phyloP scores from a whole-genome alignment of 2,888 invertebrate genomes.

The Tinea pellionella region DNA sequence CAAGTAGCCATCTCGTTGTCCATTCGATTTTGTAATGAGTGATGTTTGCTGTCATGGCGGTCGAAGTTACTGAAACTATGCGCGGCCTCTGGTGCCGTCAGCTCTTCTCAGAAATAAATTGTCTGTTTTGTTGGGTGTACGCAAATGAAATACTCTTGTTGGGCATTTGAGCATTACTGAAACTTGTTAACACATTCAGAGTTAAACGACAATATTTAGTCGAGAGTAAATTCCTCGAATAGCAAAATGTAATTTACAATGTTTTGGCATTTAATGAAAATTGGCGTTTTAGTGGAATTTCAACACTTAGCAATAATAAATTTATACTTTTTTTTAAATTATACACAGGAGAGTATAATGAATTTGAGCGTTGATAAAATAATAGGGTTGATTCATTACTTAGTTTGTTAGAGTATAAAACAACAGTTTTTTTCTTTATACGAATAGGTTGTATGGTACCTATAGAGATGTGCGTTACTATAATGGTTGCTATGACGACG shows the following conservation, averaged over 20 bases:
- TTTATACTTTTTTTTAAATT: too few relatives aligned
- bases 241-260: not conserved
- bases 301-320: too few relatives aligned
- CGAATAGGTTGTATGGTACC: too few relatives aligned
- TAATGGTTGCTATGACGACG: constrained; percentile 18
- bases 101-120: constrained; percentile 40
- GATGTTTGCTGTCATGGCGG: constrained; percentile 30
- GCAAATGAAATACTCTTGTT: constrained; percentile 33
- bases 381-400: too few relatives aligned
- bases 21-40: constrained; percentile 35
- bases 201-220: constrained; percentile 5
- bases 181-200: constrained; percentile 38
- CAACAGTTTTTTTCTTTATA: too few relatives aligned
- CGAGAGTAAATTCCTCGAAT: not conserved
- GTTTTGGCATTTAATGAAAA: not conserved
- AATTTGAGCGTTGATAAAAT: too few relatives aligned
- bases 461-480: not conserved
- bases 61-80: constrained; percentile 42
- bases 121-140: constrained; percentile 40
- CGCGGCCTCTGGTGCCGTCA: constrained; percentile 24
- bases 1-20: constrained; percentile 20
- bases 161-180: constrained; percentile 18
- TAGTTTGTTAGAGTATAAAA: too few relatives aligned
- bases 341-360: too few relatives aligned
- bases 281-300: not conserved